Conservation (phyloP, 2,888 invertebrate species). For the Drosophila ezoana region DNA sequence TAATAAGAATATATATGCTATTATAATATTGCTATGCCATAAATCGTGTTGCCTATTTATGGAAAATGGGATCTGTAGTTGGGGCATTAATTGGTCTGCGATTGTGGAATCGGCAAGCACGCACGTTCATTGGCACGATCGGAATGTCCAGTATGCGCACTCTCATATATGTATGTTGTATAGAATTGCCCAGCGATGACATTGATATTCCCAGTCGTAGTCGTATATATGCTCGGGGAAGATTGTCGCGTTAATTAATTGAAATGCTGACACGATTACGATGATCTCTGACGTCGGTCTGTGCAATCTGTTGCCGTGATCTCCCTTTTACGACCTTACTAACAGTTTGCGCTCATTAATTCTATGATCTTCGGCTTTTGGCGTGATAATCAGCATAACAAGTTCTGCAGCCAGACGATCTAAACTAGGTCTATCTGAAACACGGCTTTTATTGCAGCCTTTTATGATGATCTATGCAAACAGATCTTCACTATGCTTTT, state of each 20-base stretch:
- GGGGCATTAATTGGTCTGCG: slow-evolving; percentile 54
- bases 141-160: slow-evolving; percentile 51
- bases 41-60: slow-evolving; percentile 67
- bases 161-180: background rate
- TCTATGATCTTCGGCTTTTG: slow-evolving; percentile 28
- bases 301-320: slow-evolving; percentile 22
- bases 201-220: slow-evolving; percentile 51
- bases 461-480: slow-evolving; percentile 5
- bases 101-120: slow-evolving; percentile 24
- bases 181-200: slow-evolving; percentile 51
- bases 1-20: slow-evolving; percentile 45
- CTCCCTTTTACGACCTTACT: slow-evolving; percentile 20
- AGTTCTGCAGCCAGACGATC: slow-evolving; percentile 16
- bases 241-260: slow-evolving; percentile 40
- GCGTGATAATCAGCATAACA: slow-evolving; percentile 32
- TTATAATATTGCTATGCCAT: slow-evolving; percentile 56
- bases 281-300: slow-evolving; percentile 36
- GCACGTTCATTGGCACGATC: slow-evolving; percentile 50
- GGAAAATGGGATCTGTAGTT: slow-evolving; percentile 62
- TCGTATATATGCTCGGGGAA: slow-evolving; percentile 6
- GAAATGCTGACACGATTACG: slow-evolving; percentile 34
- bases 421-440: background rate
- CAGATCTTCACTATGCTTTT: background rate
- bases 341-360: slow-evolving; percentile 34
- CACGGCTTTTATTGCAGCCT: slow-evolving; percentile 9